These are phyloP conservation scores for Podarcis lilfordi DNA, from an alignment of 2,797 vertebrate genomes.

Conservation along the genomic window DNA sequence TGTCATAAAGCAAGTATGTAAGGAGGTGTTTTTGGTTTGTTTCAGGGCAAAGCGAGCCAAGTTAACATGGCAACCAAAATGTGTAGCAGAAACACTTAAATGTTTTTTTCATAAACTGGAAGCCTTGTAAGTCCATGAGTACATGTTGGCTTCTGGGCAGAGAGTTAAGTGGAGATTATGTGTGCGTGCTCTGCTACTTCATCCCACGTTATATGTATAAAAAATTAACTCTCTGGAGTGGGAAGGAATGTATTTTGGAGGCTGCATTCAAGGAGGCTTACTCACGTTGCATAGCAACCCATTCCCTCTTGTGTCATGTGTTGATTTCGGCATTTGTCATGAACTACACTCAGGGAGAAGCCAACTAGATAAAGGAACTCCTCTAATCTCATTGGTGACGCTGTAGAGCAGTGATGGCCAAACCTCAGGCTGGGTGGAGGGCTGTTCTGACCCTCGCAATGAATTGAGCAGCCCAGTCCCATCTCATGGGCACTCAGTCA, in stretches of 20 bases:
- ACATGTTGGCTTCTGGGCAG: constrained; percentile 61
- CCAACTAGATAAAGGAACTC: background rate
- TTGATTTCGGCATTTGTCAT: constrained; percentile 19
- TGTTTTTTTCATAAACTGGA: constrained; percentile 76
- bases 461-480: too few relatives aligned
- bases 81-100: constrained; percentile 81
- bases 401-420: too few relatives aligned
- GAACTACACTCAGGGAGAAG: background rate
- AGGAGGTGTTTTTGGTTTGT: constrained; percentile 85
- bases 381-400: background rate
- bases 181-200: constrained; percentile 39
- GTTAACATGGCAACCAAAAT: constrained; percentile 82
- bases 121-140: constrained; percentile 64
- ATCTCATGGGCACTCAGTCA: too few relatives aligned
- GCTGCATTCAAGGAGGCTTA: constrained; percentile 10
- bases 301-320: background rate
- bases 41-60: constrained; percentile 76
- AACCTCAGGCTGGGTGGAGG: too few relatives aligned
- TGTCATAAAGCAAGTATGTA: constrained; percentile 86
- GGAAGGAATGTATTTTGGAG: constrained; percentile 30
- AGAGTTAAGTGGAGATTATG: constrained; percentile 36
- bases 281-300: background rate
- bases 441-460: too few relatives aligned
- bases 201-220: constrained; percentile 31
- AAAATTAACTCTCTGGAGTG: constrained; percentile 34